A percentile compares a stretch with the other conserved stretches of the same genome.
Conservation (phyloP, 2,113 vertebrate species). For the Osmerus eperlanus region DNA sequence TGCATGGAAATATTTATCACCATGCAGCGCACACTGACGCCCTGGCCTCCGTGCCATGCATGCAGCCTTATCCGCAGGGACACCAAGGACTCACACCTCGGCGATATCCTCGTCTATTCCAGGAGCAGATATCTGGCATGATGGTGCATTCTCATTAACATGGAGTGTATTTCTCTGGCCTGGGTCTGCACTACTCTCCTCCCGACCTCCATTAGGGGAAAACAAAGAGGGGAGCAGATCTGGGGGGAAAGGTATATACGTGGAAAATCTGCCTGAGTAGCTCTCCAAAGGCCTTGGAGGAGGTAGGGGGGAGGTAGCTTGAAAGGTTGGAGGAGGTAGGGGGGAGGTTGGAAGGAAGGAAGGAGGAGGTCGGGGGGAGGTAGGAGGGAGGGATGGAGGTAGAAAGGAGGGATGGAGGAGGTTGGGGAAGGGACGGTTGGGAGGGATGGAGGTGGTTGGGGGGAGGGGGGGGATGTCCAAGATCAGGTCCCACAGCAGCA, state of each 20-base stretch:
- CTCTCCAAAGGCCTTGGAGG: conserved; percentile 58
- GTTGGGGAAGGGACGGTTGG: conserved; percentile 24
- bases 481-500: conserved; percentile 65
- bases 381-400: conserved; percentile 33
- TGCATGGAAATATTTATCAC: conserved; percentile 58
- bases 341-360: conserved; percentile 36
- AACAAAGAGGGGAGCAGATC: conserved; percentile 56
- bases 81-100: background rate
- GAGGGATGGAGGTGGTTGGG: background rate
- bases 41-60: background rate
- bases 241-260: conserved; percentile 57
- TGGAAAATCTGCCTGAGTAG: conserved; percentile 48
- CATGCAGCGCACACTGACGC: conserved; percentile 24
- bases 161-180: conserved; percentile 35
- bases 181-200: conserved; percentile 29
- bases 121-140: conserved; percentile 22
- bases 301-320: background rate
- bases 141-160: conserved; percentile 47
- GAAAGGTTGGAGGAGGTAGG: background rate
- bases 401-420: conserved; percentile 7
- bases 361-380: conserved; percentile 34
- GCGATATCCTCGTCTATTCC: conserved; percentile 32
- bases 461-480: conserved; percentile 51
- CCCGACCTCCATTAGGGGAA: conserved; percentile 44
- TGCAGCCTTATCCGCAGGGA: background rate